Percentiles rank a stretch among this genome's conserved stretches.
Evolutionary conservation across 1,140 invertebrate genomes (phyloP).

Genomic region (Brachionus plicatilis): DNA sequence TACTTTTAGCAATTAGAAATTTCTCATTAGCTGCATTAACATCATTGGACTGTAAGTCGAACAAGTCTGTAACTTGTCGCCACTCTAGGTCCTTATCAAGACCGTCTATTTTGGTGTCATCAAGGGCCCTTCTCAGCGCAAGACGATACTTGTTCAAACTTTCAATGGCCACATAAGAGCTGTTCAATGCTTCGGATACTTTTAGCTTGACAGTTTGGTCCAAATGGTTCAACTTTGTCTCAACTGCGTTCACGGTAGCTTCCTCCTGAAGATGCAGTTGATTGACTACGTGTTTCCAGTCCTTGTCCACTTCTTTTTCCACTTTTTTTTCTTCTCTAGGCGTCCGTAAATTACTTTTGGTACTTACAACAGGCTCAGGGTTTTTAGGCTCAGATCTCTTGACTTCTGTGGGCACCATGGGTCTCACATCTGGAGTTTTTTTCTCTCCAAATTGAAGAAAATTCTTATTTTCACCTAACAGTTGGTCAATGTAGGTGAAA

Average conservation of each 20-base stretch:
- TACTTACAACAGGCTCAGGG: background rate
- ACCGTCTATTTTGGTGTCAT: constrained; percentile 9
- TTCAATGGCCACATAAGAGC: constrained; percentile 33
- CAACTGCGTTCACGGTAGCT: background rate
- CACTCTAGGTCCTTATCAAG: background rate
- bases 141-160: constrained; percentile 24
- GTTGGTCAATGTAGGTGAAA: background rate
- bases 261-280: background rate
- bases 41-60: constrained; percentile 3
- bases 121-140: constrained; percentile 22
- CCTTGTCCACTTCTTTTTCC: background rate
- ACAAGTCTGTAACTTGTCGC: constrained; percentile 36
- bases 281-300: background rate
- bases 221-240: background rate
- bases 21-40: constrained; percentile 19
- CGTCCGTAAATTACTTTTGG: no score
- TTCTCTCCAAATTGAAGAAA: background rate
- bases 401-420: background rate
- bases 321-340: background rate
- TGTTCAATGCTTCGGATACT: constrained; percentile 33
- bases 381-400: background rate
- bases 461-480: background rate
- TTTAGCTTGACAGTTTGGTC: background rate
- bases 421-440: background rate
- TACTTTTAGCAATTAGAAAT: constrained; percentile 10